Evolutionary conservation across 2,797 vertebrate genomes (phyloP).

Genomic region (Muscicapa comitata): DNA sequence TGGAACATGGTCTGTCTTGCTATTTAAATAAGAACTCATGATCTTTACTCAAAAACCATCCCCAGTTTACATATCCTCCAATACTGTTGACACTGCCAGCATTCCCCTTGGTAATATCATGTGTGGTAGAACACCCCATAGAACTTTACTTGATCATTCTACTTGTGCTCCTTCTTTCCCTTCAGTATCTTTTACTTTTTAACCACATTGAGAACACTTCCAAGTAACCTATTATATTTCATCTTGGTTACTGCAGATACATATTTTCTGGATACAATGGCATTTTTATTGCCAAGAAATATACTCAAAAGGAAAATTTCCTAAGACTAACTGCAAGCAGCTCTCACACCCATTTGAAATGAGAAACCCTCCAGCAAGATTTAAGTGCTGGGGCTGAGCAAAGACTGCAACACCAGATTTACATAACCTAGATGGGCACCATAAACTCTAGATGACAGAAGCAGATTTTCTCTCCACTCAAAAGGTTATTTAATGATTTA

Average conservation of each 20-base stretch:
- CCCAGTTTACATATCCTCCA: background rate
- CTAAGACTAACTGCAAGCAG: background rate
- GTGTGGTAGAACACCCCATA: background rate
- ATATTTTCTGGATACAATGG: background rate
- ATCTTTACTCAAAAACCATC: background rate
- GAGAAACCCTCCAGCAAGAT: background rate
- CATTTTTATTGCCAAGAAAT: background rate
- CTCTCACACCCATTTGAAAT: background rate
- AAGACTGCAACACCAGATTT: background rate
- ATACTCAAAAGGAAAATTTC: background rate
- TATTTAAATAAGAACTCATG: background rate
- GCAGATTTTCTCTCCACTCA: background rate
- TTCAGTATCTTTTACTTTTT: background rate
- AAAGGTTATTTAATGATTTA: background rate
- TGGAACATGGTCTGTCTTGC: background rate
- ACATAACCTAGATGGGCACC: background rate
- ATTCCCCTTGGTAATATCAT: background rate
- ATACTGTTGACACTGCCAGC: background rate
- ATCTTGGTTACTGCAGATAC: background rate
- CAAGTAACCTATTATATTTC: background rate
- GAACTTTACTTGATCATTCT: background rate
- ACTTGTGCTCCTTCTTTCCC: background rate
- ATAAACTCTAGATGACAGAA: background rate
- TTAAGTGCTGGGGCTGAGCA: background rate
- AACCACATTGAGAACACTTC: background rate